phyloP scores from a whole-genome alignment of 92 coral and sea anemone genomes.

The Epizoanthus rinbou region DNA sequence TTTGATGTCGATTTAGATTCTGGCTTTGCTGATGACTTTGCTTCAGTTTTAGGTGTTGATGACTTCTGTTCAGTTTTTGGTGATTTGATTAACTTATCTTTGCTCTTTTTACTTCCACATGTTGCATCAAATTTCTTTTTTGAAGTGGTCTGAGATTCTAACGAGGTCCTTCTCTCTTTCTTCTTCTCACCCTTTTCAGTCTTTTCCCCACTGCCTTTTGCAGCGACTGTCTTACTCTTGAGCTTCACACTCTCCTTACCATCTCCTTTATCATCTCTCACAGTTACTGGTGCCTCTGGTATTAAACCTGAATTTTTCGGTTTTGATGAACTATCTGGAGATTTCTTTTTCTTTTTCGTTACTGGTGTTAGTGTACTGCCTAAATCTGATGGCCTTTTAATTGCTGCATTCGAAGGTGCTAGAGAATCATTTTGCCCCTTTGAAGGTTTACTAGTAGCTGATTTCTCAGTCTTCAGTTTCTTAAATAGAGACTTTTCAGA shows the following conservation, averaged over 20 bases:
- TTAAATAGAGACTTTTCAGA: constrained; percentile 54
- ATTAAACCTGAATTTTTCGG: constrained; percentile 65
- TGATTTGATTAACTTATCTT: constrained; percentile 26
- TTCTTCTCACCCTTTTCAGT: constrained; percentile 36
- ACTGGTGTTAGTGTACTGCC: constrained; percentile 30
- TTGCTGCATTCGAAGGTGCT: constrained; percentile 28
- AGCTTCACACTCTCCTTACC: constrained; percentile 78
- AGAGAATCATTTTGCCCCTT: constrained; percentile 25
- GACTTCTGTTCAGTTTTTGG: constrained; percentile 15
- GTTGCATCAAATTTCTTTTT: constrained; percentile 39
- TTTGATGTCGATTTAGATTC: neutral
- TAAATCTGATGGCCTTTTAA: constrained; percentile 41
- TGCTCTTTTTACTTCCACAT: constrained; percentile 18
- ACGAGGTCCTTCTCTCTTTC: constrained; percentile 14
- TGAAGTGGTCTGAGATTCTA: neutral
- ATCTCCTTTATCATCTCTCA: constrained; percentile 57
- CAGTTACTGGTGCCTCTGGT: constrained; percentile 60
- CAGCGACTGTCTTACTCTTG: constrained; percentile 80
- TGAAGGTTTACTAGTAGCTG: constrained; percentile 48
- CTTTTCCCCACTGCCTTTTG: constrained; percentile 54
- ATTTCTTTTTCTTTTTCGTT: constrained; percentile 64
- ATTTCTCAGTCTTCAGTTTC: constrained; percentile 48
- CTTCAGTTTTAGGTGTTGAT: neutral
- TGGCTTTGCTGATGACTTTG: neutral
- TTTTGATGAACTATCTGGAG: constrained; percentile 32